Conservation (phyloP, 2,113 vertebrate genomes). For the Oncorhynchus keta region DNA sequence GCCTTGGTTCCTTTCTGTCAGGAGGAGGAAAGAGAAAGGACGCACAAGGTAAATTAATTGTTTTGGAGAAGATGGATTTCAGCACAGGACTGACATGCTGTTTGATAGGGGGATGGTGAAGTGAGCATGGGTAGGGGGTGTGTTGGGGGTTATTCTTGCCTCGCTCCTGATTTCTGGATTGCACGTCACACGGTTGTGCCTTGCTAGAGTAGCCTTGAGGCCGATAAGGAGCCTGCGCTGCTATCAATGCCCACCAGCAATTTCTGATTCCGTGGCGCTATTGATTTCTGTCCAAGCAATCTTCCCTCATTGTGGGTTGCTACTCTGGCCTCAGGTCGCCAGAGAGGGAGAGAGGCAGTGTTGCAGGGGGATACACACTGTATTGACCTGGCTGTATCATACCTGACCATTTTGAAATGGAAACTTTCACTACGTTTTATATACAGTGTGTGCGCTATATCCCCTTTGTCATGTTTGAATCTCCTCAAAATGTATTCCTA, state of each 20-base stretch:
- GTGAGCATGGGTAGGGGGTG: constrained; percentile 56
- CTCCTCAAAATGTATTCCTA: constrained; percentile 7
- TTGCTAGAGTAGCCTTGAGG: constrained; percentile 63
- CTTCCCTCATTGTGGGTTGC: constrained; percentile 77
- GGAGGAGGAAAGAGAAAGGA: constrained; percentile 68
- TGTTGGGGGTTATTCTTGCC: constrained; percentile 58
- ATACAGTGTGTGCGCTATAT: neutral
- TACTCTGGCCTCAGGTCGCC: constrained; percentile 75
- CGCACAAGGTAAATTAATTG: constrained; percentile 77
- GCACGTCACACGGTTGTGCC: constrained; percentile 65
- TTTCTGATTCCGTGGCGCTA: constrained; percentile 75
- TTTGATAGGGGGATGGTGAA: constrained; percentile 66
- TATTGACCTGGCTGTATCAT: constrained; percentile 52
- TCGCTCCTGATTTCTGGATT: constrained; percentile 67
- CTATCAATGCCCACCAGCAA: constrained; percentile 73
- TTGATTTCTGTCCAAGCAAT: constrained; percentile 86
- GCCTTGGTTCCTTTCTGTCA: constrained; percentile 92
- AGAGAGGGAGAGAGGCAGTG: constrained; percentile 65
- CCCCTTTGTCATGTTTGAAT: neutral
- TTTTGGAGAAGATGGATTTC: constrained; percentile 83
- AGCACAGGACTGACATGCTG: constrained; percentile 70
- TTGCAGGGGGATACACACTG: constrained; percentile 70
- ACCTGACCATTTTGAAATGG: constrained; percentile 36
- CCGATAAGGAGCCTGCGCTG: constrained; percentile 78
- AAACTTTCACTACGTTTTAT: constrained; percentile 34